Percentiles rank a stretch among this genome's conserved stretches.
Conservation (phyloP, 2,113 vertebrate species). For the Salvelinus sp. region DNA sequence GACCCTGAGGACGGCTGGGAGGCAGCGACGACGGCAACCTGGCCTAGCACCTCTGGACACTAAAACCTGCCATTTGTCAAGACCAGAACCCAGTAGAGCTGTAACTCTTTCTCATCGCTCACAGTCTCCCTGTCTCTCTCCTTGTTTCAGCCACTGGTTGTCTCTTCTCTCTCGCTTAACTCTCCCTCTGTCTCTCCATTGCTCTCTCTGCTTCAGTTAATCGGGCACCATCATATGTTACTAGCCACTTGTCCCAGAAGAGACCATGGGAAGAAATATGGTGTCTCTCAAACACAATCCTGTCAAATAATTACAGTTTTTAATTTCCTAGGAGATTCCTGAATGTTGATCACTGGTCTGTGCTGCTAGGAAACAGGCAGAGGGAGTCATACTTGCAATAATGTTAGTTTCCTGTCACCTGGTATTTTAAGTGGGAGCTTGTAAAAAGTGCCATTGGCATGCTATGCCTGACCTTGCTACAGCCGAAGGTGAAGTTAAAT, state of each 20-base stretch:
- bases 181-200: too few relatives aligned
- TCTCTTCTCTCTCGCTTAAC: too few relatives aligned
- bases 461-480: not conserved
- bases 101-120: slow-evolving; percentile 11
- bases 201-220: not conserved
- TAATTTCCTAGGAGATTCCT: not conserved
- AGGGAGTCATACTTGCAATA: not conserved
- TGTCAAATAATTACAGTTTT: not conserved
- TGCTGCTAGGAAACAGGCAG: not conserved
- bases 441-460: not conserved
- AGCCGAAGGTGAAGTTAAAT: not conserved
- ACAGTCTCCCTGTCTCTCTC: not conserved
- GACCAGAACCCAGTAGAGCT: slow-evolving; percentile 36
- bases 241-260: not conserved
- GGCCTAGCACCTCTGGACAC: slow-evolving; percentile 10
- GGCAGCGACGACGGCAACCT: slow-evolving; percentile 5
- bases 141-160: too few relatives aligned
- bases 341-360: not conserved
- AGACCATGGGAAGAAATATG: not conserved
- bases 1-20: slow-evolving; percentile 13
- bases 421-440: not conserved
- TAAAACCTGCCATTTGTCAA: slow-evolving; percentile 38
- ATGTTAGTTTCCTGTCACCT: not conserved
- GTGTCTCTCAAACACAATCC: not conserved
- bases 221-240: not conserved